A percentile compares a stretch with the other conserved stretches of the same genome.
phyloP scores from a whole-genome alignment of 2,797 vertebrate genomes.

The Lateolabrax maculatus region DNA sequence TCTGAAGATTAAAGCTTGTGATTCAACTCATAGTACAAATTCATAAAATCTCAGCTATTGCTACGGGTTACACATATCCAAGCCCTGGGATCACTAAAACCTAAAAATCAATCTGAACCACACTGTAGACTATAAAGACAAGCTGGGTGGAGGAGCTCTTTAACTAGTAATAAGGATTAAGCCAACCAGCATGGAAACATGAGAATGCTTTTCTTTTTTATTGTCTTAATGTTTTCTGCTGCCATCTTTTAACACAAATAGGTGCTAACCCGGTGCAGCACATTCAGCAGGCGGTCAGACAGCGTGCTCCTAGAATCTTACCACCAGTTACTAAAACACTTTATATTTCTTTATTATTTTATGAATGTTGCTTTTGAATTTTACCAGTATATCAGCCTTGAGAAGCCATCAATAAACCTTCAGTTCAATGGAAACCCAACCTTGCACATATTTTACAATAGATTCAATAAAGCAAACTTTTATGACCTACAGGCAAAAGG shows the following conservation, averaged over 20 bases:
- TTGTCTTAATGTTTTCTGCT: background rate
- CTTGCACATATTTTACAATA: constrained; percentile 70
- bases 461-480: constrained; percentile 79
- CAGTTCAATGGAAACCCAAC: constrained; percentile 60
- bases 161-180: background rate
- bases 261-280: background rate
- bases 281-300: constrained; percentile 16
- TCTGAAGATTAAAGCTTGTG: background rate
- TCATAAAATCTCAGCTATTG: background rate
- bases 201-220: background rate
- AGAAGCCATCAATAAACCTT: constrained; percentile 45
- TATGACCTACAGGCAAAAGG: constrained; percentile 73
- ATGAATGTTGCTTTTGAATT: constrained; percentile 44
- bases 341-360: constrained; percentile 10
- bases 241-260: background rate
- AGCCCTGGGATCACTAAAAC: background rate
- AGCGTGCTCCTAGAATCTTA: constrained; percentile 3
- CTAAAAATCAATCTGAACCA: constrained; percentile 1
- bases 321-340: constrained; percentile 6
- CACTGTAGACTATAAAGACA: background rate
- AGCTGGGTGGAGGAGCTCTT: background rate
- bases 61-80: background rate
- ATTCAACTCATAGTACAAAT: background rate
- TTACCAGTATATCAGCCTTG: constrained; percentile 47
- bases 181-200: background rate